These are phyloP conservation scores for Pseudomyrmex gracilis DNA, from an alignment of 1,140 invertebrate species.

Conservation along the genomic window DNA sequence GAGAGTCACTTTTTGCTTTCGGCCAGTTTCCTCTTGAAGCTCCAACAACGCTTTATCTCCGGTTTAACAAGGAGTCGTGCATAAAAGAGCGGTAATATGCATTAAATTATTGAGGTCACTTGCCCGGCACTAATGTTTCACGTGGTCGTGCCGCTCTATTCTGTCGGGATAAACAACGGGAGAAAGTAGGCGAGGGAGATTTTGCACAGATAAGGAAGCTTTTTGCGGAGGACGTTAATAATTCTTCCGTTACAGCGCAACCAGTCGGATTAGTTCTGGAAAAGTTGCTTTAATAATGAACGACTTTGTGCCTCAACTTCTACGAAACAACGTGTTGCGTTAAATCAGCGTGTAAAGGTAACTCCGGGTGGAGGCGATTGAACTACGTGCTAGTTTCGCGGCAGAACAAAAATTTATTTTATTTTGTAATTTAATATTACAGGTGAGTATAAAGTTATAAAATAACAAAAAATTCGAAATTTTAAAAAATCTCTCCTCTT, in stretches of 20 bases:
- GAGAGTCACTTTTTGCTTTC: slow-evolving; percentile 32
- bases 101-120: slow-evolving; percentile 64
- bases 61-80: slow-evolving; percentile 31
- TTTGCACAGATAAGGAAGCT: slow-evolving; percentile 42
- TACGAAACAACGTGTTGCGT: background rate
- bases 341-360: background rate
- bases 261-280: slow-evolving; percentile 32
- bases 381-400: too few species aligned
- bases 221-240: slow-evolving; percentile 51
- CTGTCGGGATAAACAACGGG: slow-evolving; percentile 48
- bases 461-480: too few species aligned
- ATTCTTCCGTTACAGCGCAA: slow-evolving; percentile 43
- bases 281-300: slow-evolving; percentile 44
- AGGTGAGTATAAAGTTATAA: background rate
- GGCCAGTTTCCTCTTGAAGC: background rate
- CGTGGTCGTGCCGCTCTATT: slow-evolving; percentile 16
- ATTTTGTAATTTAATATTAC: background rate
- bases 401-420: background rate
- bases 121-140: slow-evolving; percentile 45
- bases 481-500: background rate
- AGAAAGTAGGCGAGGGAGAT: slow-evolving; percentile 42
- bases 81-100: slow-evolving; percentile 39
- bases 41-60: slow-evolving; percentile 20
- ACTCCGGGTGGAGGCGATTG: too few species aligned
- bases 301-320: slow-evolving; percentile 7